These are phyloP conservation scores for Craterocephalus amniculus DNA, from an alignment of 2,797 vertebrate genomes.

Conservation along the genomic window DNA sequence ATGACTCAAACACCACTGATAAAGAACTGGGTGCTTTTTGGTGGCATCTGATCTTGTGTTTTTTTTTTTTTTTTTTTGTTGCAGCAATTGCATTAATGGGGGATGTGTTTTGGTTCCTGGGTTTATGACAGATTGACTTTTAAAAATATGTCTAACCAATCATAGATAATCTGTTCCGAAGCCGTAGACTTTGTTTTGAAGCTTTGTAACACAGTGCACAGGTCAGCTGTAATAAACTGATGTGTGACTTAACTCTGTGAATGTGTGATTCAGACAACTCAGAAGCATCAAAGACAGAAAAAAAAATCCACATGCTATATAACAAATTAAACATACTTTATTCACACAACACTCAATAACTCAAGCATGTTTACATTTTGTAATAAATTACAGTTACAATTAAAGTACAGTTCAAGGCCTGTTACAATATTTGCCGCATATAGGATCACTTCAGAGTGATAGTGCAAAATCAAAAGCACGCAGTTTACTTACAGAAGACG, in stretches of 20 bases:
- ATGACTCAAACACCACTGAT: constrained; percentile 33
- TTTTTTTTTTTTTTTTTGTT: constrained; percentile 22
- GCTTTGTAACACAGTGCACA: constrained; percentile 56
- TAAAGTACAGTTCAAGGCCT: too few relatives aligned
- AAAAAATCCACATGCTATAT: constrained; percentile 18
- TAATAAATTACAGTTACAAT: too few relatives aligned
- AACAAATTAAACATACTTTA: constrained; percentile 55
- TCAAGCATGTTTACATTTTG: too few relatives aligned
- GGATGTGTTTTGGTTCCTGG: constrained; percentile 44
- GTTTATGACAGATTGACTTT: constrained; percentile 53
- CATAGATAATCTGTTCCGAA: constrained; percentile 49
- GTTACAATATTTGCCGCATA: constrained; percentile 5
- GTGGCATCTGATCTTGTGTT: constrained; percentile 18
- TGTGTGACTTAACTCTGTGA: constrained; percentile 51
- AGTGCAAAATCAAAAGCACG: constrained; percentile 1
- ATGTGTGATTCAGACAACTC: constrained; percentile 40
- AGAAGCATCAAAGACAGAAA: constrained; percentile 15
- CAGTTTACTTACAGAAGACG: constrained; percentile 57
- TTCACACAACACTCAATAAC: constrained; percentile 33
- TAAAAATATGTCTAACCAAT: constrained; percentile 67
- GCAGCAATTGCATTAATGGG: constrained; percentile 39
- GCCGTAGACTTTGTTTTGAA: constrained; percentile 47
- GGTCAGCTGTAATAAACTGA: constrained; percentile 71
- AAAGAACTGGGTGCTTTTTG: constrained; percentile 31
- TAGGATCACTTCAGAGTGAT: neutral